These are phyloP conservation scores for Chamaetylas fuelleborni DNA, from an alignment of 2,113 vertebrate species.

Conservation along the genomic window DNA sequence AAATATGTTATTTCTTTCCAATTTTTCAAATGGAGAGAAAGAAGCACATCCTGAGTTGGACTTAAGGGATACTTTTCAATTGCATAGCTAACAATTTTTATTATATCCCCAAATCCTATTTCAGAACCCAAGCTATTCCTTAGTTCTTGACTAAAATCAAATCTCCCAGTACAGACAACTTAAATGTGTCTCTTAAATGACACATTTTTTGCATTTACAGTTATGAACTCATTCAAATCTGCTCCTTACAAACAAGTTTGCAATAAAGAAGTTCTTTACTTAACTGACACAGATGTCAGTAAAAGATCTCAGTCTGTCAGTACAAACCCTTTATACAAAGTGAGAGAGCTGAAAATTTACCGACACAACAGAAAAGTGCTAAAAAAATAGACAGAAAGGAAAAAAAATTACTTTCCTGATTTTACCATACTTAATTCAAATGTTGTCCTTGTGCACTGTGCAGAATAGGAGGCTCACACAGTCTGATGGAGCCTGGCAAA, in stretches of 20 bases:
- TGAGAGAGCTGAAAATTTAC: not conserved
- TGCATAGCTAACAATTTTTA: not conserved
- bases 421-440: not conserved
- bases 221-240: not conserved
- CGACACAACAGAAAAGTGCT: not conserved
- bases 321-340: not conserved
- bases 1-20: not conserved
- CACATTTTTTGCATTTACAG: not conserved
- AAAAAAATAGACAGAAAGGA: not conserved
- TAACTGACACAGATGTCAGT: not conserved
- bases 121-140: not conserved
- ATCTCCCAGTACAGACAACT: not conserved
- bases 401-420: not conserved
- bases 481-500: not conserved
- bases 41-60: not conserved
- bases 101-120: not conserved
- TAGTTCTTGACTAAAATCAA: not conserved
- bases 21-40: not conserved
- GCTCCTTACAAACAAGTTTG: not conserved
- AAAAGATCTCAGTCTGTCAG: not conserved
- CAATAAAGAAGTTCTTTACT: not conserved
- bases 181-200: not conserved
- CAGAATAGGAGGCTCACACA: fast-evolving
- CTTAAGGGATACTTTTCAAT: not conserved
- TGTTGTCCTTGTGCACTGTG: not conserved